Evolutionary conservation across 2,113 vertebrate species (phyloP), one percentile per base, ranked within the genome.

Genomic region (Oreochromis aureus): DNA sequence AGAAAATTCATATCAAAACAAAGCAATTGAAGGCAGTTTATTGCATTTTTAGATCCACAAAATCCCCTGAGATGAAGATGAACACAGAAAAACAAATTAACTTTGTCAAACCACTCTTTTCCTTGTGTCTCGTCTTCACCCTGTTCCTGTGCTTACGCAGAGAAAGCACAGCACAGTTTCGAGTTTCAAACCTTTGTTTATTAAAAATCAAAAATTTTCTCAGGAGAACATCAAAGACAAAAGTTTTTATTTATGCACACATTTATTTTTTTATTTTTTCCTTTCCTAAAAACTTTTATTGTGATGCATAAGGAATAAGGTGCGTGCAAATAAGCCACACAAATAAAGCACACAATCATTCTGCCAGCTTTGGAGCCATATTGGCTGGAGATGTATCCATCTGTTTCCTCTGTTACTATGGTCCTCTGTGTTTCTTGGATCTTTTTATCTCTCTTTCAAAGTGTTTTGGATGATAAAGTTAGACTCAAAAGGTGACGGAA

Each of bases 381-480:
- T 84, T 86, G 85, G 87, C 91, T 89, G 80, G 81, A 82, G 83
- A 86, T 84, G 80, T 32, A 82, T 92, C 82, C 86, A 83, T 91
- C 85, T 93, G 87, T 76, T 76, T 84, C 54, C 34, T 84, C 34
- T 61, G 63, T 39, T 5, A 86, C 44, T 78, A 32, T 53, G 73
- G 46, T 34, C 46, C 46, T 34, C 27, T 51, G 27, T 78, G 30
- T n/a, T 34, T 78, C 27, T 78, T 13, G 46, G 46, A 78, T 78
- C 73, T 13, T 78, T 34, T 34, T 13, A 53, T 51, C 18, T 7
- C 73, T 51, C 73, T 53, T 9, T 34, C 27, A 66, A 87, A 93
- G 32, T 86, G 19, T 80, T 53, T 82, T 16, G 48, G 59, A 56
- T 79, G 66, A 88, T 61, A 51, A 85, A 84, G 63, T 82, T 76